Conservation (phyloP, 1,140 invertebrate species). For the Drosophila paulistorum region DNA sequence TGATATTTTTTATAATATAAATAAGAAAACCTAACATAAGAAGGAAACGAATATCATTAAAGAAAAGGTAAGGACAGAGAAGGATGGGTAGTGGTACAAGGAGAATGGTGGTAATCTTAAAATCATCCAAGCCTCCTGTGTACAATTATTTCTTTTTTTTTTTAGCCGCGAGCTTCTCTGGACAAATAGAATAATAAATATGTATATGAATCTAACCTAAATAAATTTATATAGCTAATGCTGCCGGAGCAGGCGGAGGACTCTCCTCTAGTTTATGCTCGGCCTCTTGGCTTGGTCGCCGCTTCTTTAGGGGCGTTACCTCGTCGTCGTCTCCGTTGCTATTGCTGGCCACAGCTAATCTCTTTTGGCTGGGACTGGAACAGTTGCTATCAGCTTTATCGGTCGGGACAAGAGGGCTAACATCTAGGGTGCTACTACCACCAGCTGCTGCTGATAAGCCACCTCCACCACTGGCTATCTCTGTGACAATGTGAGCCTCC, state of each 20-base stretch:
- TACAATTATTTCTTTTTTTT: not conserved
- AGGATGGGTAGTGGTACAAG: not conserved
- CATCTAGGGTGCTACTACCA: slow-evolving; percentile 45
- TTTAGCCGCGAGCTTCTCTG: slow-evolving; percentile 52
- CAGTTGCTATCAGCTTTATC: not conserved
- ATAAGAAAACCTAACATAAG: slow-evolving; percentile 46
- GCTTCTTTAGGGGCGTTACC: slow-evolving; percentile 58
- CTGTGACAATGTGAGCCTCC: slow-evolving; percentile 74
- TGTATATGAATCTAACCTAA: slow-evolving; percentile 50
- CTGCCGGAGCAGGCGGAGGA: slow-evolving; percentile 33
- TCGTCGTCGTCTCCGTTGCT: slow-evolving; percentile 32
- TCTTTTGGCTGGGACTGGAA: slow-evolving; percentile 57
- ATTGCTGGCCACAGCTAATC: slow-evolving; percentile 22
- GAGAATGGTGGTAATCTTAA: not conserved
- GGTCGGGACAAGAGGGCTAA: not conserved
- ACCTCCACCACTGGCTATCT: slow-evolving; percentile 49
- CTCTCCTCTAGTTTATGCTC: slow-evolving; percentile 31
- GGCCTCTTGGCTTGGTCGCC: slow-evolving; percentile 47
- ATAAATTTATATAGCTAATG: slow-evolving; percentile 57
- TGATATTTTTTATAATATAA: slow-evolving; percentile 39
- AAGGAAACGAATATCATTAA: slow-evolving; percentile 49
- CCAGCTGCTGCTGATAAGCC: not conserved
- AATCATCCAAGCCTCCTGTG: slow-evolving; percentile 8
- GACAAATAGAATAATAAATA: slow-evolving; percentile 63
- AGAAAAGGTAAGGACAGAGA: slow-evolving; percentile 13